Evolutionary conservation across 2,888 invertebrate genomes (phyloP).

Genomic region (Harpalus rufipes): DNA sequence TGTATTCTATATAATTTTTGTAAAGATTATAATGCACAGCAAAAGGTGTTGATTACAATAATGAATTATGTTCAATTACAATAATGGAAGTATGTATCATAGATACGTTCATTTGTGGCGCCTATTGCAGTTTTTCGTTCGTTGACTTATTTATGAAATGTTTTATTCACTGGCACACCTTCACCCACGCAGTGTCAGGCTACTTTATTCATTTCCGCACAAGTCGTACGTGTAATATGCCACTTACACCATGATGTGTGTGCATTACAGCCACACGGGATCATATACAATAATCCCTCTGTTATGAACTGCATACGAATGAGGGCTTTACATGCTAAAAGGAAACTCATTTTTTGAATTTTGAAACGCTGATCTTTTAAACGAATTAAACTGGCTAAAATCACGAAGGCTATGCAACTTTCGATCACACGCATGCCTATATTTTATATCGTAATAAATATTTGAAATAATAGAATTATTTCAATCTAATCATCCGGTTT

Average conservation of each 20-base stretch:
- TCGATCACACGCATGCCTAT: no score
- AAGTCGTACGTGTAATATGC: slow-evolving; percentile 44
- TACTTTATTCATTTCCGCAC: slow-evolving; percentile 54
- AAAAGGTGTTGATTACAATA: no score
- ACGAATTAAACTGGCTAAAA: background rate
- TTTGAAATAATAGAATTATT: no score
- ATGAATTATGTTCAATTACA: no score
- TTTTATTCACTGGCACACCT: slow-evolving; percentile 32
- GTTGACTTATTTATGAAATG: slow-evolving; percentile 39
- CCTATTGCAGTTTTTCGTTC: slow-evolving; percentile 34
- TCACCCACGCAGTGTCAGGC: slow-evolving; percentile 25
- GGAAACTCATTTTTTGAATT: slow-evolving; percentile 3
- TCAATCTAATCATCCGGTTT: no score
- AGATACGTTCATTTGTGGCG: background rate
- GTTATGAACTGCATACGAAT: slow-evolving; percentile 15
- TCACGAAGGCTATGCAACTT: background rate
- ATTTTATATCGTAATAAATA: no score
- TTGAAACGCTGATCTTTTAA: background rate
- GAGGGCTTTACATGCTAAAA: slow-evolving; percentile 26
- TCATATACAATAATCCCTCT: slow-evolving; percentile 29
- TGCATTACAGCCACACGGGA: slow-evolving; percentile 26
- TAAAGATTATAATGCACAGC: no score
- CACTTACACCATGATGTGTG: slow-evolving; percentile 45
- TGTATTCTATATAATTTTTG: no score
- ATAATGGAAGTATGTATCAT: no score